A percentile compares a stretch with the other conserved stretches of the same genome.
phyloP scores from a whole-genome alignment of 2,113 vertebrate genomes.

The Pardalotus punctatus region DNA sequence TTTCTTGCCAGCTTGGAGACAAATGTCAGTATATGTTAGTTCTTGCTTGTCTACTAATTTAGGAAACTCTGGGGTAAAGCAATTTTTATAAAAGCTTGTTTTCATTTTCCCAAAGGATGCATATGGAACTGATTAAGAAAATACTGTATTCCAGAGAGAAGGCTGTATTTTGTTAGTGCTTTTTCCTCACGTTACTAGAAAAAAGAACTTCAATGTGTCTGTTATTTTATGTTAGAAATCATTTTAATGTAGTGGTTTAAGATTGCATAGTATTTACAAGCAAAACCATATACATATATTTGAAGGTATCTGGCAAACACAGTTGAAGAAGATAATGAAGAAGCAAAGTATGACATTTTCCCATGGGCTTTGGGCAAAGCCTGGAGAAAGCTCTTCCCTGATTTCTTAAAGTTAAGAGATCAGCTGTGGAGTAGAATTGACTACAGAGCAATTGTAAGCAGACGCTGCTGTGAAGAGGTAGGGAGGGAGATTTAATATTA shows the following conservation, averaged over 20 bases:
- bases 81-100: background rate
- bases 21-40: background rate
- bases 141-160: background rate
- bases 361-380: conserved; percentile 93
- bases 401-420: conserved; percentile 89
- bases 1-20: background rate
- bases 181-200: background rate
- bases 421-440: conserved; percentile 89
- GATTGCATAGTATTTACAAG: background rate
- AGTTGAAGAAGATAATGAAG: conserved; percentile 96
- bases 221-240: background rate
- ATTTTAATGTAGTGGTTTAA: background rate
- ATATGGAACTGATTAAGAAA: background rate
- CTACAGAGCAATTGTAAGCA: conserved; percentile 92
- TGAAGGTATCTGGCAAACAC: conserved; percentile 95
- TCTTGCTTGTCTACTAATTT: background rate
- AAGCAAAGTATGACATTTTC: conserved; percentile 94
- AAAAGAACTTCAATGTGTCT: background rate
- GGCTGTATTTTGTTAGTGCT: background rate
- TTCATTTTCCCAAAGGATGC: background rate
- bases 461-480: conserved; percentile 95
- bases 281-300: conserved; percentile 6
- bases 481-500: conserved; percentile 14
- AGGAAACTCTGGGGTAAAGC: background rate
- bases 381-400: conserved; percentile 87